Conservation (phyloP, 2,888 invertebrate species). For the Drosophila diplacantha region DNA sequence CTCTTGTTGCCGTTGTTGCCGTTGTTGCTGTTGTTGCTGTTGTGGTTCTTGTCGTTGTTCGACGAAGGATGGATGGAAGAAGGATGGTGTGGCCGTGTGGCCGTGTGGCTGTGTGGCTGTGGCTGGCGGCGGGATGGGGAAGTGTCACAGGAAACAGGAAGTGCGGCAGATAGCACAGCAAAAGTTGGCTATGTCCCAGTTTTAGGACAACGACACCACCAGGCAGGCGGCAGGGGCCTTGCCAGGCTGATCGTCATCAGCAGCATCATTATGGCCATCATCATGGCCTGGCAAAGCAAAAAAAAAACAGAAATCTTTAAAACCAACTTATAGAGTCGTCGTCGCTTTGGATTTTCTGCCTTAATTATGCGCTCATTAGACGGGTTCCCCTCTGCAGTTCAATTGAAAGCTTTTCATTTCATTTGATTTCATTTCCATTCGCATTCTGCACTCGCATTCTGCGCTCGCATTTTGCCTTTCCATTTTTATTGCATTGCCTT, state of each 20-base stretch:
- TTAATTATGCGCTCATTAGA: constrained; percentile 47
- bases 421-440: constrained; percentile 35
- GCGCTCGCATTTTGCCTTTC: neutral
- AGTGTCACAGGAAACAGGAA: constrained; percentile 69
- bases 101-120: neutral
- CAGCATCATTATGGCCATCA: constrained; percentile 8
- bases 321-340: constrained; percentile 4
- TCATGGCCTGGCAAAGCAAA: constrained; percentile 2
- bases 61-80: constrained; percentile 15
- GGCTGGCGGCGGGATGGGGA: constrained; percentile 37
- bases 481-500: constrained; percentile 11
- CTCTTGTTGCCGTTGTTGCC: constrained; percentile 27
- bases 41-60: constrained; percentile 7
- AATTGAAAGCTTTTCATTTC: constrained; percentile 69
- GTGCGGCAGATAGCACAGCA: constrained; percentile 68
- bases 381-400: constrained; percentile 41
- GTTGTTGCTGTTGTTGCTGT: constrained; percentile 9
- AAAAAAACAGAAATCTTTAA: constrained; percentile 9
- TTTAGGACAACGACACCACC: constrained; percentile 43
- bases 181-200: constrained; percentile 55
- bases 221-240: constrained; percentile 6
- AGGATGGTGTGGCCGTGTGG: constrained; percentile 19
- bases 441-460: neutral
- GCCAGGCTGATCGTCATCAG: neutral
- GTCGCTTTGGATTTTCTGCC: constrained; percentile 1